Percentiles rank a stretch among this genome's conserved stretches.
Conservation (phyloP, 2,113 vertebrate species). For the Mormoops blainvillei region DNA sequence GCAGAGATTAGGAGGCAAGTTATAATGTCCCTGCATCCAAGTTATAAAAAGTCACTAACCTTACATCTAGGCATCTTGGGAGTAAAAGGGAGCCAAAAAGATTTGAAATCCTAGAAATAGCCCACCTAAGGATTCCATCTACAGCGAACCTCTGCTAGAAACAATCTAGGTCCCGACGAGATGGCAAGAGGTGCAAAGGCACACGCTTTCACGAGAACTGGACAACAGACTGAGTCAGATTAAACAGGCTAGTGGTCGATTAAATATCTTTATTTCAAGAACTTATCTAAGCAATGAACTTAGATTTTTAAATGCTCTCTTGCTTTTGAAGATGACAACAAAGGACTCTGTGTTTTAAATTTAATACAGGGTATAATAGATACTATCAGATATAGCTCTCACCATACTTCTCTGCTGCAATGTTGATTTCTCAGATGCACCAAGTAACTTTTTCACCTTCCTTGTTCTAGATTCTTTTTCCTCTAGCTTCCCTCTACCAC, state of each 20-base stretch:
- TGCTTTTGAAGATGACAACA: not conserved
- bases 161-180: not conserved
- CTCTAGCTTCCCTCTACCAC: not conserved
- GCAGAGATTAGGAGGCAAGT: not conserved
- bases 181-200: not conserved
- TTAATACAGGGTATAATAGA: not conserved
- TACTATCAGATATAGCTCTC: not conserved
- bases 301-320: not conserved
- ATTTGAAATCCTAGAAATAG: not conserved
- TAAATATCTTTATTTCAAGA: not conserved
- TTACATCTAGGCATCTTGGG: not conserved
- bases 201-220: not conserved
- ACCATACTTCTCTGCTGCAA: not conserved
- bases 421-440: not conserved
- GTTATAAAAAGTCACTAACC: not conserved
- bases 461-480: not conserved
- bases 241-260: not conserved
- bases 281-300: not conserved
- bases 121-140: not conserved
- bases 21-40: not conserved
- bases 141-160: not conserved
- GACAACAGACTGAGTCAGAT: not conserved
- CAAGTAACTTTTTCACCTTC: not conserved
- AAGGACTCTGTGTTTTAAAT: not conserved
- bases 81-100: not conserved